phyloP scores from a whole-genome alignment of 1,140 invertebrate genomes.

The Neodiprion fabricii region DNA sequence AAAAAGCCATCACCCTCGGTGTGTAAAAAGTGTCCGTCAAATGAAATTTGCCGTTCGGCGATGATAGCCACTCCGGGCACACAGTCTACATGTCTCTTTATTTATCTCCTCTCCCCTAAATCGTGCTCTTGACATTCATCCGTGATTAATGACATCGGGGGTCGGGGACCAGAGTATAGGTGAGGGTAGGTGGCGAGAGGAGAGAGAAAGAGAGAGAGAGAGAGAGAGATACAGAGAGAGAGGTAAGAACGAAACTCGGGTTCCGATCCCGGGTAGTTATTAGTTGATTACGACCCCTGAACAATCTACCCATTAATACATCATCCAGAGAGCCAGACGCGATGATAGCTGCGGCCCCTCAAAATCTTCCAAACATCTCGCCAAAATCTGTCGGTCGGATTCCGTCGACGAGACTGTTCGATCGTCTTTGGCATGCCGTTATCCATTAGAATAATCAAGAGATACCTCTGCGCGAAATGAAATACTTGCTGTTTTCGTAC shows the following conservation, averaged over 20 bases:
- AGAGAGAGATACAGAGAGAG: neutral
- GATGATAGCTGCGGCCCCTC: neutral
- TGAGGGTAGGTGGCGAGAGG: neutral
- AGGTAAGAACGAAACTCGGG: neutral
- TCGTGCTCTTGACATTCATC: constrained; percentile 2
- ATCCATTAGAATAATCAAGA: too few species aligned
- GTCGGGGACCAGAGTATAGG: neutral
- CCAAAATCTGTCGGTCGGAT: neutral
- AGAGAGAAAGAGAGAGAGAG: neutral
- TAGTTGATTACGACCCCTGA: constrained; percentile 6
- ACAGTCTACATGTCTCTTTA: neutral
- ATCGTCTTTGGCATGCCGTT: neutral
- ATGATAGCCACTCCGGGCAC: too few species aligned
- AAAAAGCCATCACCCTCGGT: neutral
- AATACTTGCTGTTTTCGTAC: too few species aligned
- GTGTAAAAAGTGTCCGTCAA: neutral
- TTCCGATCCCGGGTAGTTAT: neutral
- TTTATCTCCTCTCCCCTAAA: neutral
- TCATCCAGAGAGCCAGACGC: neutral
- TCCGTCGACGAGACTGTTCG: neutral
- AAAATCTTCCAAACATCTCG: neutral
- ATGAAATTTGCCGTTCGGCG: neutral
- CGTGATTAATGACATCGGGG: neutral
- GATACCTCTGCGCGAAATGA: too few species aligned
- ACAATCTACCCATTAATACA: neutral